Percentiles rank a stretch among this genome's conserved stretches.
Conservation (phyloP, 2,888 invertebrate species). For the Andrena haemorrhoa region DNA sequence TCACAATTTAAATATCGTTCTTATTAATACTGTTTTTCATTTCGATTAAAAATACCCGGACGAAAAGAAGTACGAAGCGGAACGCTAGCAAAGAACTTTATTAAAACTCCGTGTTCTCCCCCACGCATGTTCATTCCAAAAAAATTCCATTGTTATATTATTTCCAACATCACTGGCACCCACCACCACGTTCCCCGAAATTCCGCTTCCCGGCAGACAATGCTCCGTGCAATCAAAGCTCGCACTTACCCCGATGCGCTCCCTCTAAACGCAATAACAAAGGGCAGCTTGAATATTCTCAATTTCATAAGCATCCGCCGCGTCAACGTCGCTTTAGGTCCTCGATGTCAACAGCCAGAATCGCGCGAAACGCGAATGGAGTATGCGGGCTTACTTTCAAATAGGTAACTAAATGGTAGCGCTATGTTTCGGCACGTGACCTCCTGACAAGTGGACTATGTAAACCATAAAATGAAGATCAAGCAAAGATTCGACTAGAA, state of each 20-base stretch:
- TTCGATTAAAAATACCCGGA: background rate
- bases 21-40: background rate
- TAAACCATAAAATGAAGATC: no score
- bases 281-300: conserved; percentile 16
- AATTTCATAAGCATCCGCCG: conserved; percentile 25
- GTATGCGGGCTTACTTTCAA: background rate
- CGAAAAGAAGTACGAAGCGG: background rate
- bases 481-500: no score
- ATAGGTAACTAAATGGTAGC: background rate
- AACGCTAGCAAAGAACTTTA: background rate
- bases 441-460: no score
- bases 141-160: conserved; percentile 3
- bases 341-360: background rate
- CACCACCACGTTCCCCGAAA: conserved; percentile 1
- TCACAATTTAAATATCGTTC: background rate
- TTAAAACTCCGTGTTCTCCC: conserved; percentile 21
- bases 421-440: no score
- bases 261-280: conserved; percentile 17
- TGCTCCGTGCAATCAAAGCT: conserved; percentile 26
- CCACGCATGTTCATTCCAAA: background rate
- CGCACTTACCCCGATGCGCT: background rate
- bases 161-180: background rate
- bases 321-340: background rate
- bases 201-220: conserved; percentile 7
- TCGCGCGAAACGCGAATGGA: background rate